Conservation (phyloP, 1,140 invertebrate genomes). For the Mizuhopecten yessoensis region DNA sequence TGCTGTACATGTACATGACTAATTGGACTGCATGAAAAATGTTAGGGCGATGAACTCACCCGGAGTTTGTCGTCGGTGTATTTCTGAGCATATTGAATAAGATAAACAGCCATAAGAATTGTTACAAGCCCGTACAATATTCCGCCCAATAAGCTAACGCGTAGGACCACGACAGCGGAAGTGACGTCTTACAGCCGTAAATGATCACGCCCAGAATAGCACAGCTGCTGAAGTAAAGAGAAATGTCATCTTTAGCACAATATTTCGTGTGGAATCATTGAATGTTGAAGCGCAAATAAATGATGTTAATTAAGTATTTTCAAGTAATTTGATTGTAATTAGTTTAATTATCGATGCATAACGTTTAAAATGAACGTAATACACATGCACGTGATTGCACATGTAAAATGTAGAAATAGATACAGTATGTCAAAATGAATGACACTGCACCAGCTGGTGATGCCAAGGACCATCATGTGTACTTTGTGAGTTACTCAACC, state of each 20-base stretch:
- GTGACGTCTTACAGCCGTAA: conserved; percentile 23
- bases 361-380: too few species aligned
- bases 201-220: background rate
- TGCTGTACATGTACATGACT: too few species aligned
- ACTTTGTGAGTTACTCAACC: too few species aligned
- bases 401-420: background rate
- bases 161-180: background rate
- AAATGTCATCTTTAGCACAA: background rate
- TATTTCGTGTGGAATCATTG: background rate
- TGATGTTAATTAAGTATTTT: too few species aligned
- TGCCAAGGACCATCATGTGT: too few species aligned
- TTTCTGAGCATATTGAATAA: background rate
- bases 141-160: background rate
- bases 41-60: too few species aligned
- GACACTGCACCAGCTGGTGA: too few species aligned
- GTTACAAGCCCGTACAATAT: background rate
- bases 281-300: too few species aligned
- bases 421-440: too few species aligned
- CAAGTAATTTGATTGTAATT: too few species aligned
- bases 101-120: background rate
- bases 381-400: background rate
- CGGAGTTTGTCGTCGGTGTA: background rate
- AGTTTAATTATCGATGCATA: too few species aligned
- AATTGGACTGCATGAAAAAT: too few species aligned
- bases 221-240: background rate